These are phyloP conservation scores for Fopius arisanus DNA, from an alignment of 1,140 invertebrate genomes.

Conservation along the genomic window DNA sequence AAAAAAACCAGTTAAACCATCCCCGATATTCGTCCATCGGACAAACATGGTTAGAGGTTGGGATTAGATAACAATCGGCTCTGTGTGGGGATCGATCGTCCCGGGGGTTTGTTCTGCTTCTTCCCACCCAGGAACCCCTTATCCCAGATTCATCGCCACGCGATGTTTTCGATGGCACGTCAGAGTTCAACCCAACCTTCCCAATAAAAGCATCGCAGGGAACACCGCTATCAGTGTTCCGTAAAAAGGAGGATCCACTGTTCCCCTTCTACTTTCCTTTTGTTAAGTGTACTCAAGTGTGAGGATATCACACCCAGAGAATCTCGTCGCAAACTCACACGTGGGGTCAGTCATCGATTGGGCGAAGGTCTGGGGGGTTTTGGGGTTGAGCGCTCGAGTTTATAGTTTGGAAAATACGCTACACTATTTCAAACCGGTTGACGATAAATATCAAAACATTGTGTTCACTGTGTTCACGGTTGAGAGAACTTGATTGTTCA, in stretches of 20 bases:
- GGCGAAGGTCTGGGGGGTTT: neutral
- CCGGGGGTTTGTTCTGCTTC: neutral
- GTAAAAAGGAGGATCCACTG: neutral
- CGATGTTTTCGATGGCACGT: conserved; percentile 13
- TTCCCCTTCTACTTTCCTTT: too few relatives aligned
- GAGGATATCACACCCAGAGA: conserved; percentile 15
- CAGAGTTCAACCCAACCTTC: neutral
- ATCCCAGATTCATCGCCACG: conserved; percentile 13
- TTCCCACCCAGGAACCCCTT: neutral
- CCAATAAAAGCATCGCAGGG: conserved; percentile 5
- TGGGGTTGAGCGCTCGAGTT: neutral
- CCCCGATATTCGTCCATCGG: neutral
- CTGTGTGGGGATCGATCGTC: neutral
- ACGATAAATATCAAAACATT: too few relatives aligned
- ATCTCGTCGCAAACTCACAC: conserved; percentile 7
- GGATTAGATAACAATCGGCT: conserved; percentile 11
- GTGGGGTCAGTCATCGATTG: conserved; percentile 20
- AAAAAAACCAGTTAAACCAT: neutral
- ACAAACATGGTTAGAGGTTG: neutral
- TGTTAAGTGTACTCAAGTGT: neutral
- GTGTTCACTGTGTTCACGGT: too few relatives aligned
- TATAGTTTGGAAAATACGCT: neutral
- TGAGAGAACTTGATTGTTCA: too few relatives aligned
- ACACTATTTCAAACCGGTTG: too few relatives aligned
- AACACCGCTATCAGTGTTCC: conserved; percentile 7